These are phyloP conservation scores for Andrena trimmerana DNA, from an alignment of 2,888 invertebrate genomes.

Conservation along the genomic window DNA sequence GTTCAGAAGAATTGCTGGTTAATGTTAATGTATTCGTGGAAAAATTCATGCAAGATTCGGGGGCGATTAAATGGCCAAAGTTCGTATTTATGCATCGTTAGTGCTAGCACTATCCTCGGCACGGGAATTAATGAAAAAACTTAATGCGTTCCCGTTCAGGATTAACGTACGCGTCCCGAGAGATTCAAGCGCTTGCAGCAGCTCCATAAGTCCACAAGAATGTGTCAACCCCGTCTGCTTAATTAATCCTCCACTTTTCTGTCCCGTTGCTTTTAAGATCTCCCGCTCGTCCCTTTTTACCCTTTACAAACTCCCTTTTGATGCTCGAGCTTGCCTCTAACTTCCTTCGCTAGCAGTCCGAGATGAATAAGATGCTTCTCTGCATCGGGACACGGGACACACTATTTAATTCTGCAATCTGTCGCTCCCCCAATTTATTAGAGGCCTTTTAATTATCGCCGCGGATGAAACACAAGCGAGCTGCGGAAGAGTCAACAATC, in stretches of 20 bases:
- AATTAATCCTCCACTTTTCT: constrained; percentile 26
- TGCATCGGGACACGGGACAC: background rate
- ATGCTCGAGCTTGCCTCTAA: constrained; percentile 11
- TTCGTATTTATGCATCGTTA: background rate
- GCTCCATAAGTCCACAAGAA: constrained; percentile 1
- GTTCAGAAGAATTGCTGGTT: no score
- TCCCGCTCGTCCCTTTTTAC: background rate
- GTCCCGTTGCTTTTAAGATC: constrained; percentile 1
- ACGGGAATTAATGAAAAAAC: constrained; percentile 2
- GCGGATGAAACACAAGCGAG: background rate
- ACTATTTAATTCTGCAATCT: constrained; percentile 10
- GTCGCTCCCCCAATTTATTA: constrained; percentile 17
- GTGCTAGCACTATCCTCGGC: background rate
- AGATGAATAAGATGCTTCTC: constrained; percentile 15
- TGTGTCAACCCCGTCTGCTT: background rate
- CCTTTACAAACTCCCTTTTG: constrained; percentile 14
- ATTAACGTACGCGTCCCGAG: constrained; percentile 1
- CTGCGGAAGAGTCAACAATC: background rate
- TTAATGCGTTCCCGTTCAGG: background rate
- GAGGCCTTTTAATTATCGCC: constrained; percentile 9
- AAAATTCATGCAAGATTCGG: no score
- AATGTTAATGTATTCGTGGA: no score
- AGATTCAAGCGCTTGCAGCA: background rate
- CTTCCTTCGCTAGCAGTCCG: background rate
- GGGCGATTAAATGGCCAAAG: background rate